Evolutionary conservation across 2,113 vertebrate genomes (phyloP), one percentile per base, ranked within the genome.

Genomic region (Calyptommatus sinebrachiatus): DNA sequence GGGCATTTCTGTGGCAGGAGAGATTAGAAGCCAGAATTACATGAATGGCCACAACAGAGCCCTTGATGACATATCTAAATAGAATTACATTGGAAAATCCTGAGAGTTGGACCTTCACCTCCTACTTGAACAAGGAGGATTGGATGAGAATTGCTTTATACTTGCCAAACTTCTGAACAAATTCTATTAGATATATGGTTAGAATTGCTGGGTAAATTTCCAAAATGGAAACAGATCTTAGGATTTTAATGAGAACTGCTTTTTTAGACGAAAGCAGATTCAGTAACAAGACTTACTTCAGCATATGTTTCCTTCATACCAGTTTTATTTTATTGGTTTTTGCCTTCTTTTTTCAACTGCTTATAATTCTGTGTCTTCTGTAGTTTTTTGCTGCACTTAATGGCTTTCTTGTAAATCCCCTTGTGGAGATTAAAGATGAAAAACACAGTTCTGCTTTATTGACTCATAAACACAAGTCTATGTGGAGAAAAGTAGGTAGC

Each of bases 321-420:
- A 24, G 21, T 73, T 31, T 72, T 78, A 80, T 50, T 0, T 22
- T 50, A 22, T 20, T 21, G 48, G 26, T 48, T 5, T 65, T 12
- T 4, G 14, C 35, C 45, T 53, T 74, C 1, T 2, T 22, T 41
- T 61, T 53, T 74, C 1, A 1, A 1, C 0, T 57, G 7, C 8
- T 12, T 6, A 46, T 6, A 50, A 71, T 18, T 73, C n/a, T 41
- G 57, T 5, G 66, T 7, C 0, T 73, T 73, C 6, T 0, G 0
- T 80, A 84, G 90, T 80, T 76, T 53, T 89, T 84, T 88, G 76
- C 90, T 79, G 0, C 83, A 67, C 86, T 88, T 91, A 69, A 0
- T 65, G 66, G 29, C 8, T 76, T 89, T 70, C 85, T 0, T 83
- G 87, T 91, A 73, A 81, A 82, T 87, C 4, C 48, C 46, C 45